A percentile compares a stretch with the other conserved stretches of the same genome.
Evolutionary conservation across 1,140 invertebrate species (phyloP).

Genomic region (Sitodiplosis mosellana): DNA sequence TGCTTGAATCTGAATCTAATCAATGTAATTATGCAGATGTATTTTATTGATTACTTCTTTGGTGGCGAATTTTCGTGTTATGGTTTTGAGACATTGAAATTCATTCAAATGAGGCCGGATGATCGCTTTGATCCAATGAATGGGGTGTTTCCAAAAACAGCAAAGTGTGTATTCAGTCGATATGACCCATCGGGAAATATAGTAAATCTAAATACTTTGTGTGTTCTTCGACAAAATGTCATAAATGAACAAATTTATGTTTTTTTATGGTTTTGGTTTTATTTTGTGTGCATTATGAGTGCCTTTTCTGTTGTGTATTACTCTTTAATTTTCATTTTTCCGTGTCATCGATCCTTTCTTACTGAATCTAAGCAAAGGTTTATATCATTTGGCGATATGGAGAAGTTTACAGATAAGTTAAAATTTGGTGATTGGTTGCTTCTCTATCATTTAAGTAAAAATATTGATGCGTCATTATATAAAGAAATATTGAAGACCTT

Average conservation of each 20-base stretch:
- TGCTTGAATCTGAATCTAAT: conserved; percentile 46
- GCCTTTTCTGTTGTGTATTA: conserved; percentile 41
- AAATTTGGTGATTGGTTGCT: too few relatives aligned
- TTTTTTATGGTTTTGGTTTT: conserved; percentile 67
- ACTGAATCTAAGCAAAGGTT: too few relatives aligned
- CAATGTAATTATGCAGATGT: conserved; percentile 80
- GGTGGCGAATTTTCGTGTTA: conserved; percentile 76
- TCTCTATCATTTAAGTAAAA: too few relatives aligned
- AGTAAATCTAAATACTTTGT: conserved; percentile 43
- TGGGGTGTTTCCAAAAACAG: conserved; percentile 50
- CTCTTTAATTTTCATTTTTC: conserved; percentile 10
- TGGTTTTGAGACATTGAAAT: conserved; percentile 61
- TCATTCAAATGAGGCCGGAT: conserved; percentile 74
- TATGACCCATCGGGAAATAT: conserved; percentile 41
- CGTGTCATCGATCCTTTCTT: conserved; percentile 12
- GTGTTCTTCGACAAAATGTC: conserved; percentile 55
- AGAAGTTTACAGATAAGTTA: too few relatives aligned
- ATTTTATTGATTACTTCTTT: conserved; percentile 79
- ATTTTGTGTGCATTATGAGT: conserved; percentile 41
- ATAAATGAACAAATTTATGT: conserved; percentile 66
- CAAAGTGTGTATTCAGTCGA: conserved; percentile 53
- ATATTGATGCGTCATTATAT: background rate
- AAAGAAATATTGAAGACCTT: too few relatives aligned
- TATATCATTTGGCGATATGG: too few relatives aligned
- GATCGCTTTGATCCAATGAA: conserved; percentile 72